Percentiles rank a stretch among this genome's conserved stretches.
These are phyloP conservation scores for Momotus momota DNA, from an alignment of 2,797 vertebrate species.

Conservation along the genomic window DNA sequence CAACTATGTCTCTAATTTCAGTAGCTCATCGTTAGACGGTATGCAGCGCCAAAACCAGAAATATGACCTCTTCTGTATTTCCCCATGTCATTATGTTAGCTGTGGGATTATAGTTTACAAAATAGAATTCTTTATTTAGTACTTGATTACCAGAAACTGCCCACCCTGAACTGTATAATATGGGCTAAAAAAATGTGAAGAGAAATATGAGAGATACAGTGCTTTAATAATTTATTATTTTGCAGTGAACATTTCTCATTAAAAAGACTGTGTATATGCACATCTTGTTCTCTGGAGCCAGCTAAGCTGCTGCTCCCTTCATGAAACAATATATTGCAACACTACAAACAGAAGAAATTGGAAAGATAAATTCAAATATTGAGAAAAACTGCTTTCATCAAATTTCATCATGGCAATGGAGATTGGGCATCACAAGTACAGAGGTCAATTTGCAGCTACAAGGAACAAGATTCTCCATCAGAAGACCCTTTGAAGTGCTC, in stretches of 20 bases:
- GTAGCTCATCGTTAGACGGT: background rate
- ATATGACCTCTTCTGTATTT: background rate
- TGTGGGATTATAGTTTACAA: background rate
- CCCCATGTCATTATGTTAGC: background rate
- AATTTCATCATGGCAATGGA: background rate
- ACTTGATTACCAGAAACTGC: background rate
- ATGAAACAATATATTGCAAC: background rate
- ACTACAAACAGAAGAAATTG: background rate
- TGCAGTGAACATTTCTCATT: background rate
- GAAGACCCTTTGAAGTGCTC: background rate
- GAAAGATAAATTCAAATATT: background rate
- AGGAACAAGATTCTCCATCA: background rate
- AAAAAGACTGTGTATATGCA: background rate
- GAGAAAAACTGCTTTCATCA: background rate
- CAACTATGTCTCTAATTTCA: background rate
- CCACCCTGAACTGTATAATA: background rate
- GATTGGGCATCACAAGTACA: background rate
- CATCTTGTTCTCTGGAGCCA: background rate
- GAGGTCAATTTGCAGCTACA: background rate
- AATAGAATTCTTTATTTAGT: background rate
- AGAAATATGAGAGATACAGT: accelerated
- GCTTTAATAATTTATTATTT: background rate
- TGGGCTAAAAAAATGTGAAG: background rate
- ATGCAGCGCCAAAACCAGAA: background rate
- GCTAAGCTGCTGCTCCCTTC: background rate